Conservation (phyloP, 2,888 invertebrate genomes). For the Apodemia zela region DNA sequence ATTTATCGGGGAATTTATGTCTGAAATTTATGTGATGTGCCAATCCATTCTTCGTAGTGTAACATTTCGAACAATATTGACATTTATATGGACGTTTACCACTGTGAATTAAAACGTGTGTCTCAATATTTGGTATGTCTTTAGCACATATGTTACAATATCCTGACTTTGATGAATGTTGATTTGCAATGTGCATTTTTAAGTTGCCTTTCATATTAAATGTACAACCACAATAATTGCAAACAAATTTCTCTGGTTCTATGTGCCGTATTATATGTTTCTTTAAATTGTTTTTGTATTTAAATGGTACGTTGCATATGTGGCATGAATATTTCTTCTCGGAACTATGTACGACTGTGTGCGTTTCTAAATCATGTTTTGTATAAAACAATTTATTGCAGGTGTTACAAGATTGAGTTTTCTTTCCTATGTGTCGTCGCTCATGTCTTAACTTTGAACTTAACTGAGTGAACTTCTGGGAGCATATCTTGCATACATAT, state of each 20-base stretch:
- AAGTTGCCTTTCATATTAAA: slow-evolving; percentile 73
- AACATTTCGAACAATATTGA: slow-evolving; percentile 57
- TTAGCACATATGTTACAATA: slow-evolving; percentile 71
- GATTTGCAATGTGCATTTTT: slow-evolving; percentile 70
- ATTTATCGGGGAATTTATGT: slow-evolving; percentile 56
- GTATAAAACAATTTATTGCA: slow-evolving; percentile 60
- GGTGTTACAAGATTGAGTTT: slow-evolving; percentile 46
- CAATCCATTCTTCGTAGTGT: slow-evolving; percentile 51
- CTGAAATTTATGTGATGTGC: slow-evolving; percentile 62
- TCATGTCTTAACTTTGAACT: slow-evolving; percentile 54
- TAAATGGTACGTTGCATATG: slow-evolving; percentile 66
- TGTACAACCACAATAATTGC: slow-evolving; percentile 59
- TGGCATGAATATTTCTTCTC: slow-evolving; percentile 55
- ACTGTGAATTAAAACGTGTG: slow-evolving; percentile 77
- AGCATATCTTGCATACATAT: slow-evolving; percentile 53
- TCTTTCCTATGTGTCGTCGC: slow-evolving; percentile 51
- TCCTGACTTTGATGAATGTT: slow-evolving; percentile 78
- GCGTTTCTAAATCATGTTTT: slow-evolving; percentile 55
- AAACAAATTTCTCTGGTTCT: slow-evolving; percentile 52
- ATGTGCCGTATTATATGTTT: slow-evolving; percentile 68
- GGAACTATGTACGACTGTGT: slow-evolving; percentile 50
- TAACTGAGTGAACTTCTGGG: slow-evolving; percentile 51
- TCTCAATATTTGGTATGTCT: slow-evolving; percentile 73
- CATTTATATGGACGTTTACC: slow-evolving; percentile 69
- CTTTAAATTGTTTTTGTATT: slow-evolving; percentile 70